A percentile compares a stretch with the other conserved stretches of the same genome.
These are phyloP conservation scores for Miniopterus natalensis DNA, from an alignment of 2,113 vertebrate genomes.

Conservation along the genomic window DNA sequence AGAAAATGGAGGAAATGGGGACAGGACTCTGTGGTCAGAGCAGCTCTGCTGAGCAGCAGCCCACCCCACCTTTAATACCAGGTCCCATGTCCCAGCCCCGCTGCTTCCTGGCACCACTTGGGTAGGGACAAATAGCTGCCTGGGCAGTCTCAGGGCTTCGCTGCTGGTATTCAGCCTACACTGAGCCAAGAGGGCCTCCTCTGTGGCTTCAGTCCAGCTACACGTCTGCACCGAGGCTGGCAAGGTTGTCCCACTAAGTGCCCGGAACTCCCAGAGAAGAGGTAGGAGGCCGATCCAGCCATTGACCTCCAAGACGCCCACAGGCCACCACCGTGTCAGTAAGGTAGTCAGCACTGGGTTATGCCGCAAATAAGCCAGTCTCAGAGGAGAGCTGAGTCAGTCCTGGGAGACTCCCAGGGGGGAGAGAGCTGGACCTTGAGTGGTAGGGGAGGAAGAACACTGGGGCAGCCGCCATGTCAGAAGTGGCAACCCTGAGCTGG, in stretches of 20 bases:
- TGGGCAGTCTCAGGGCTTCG: not conserved
- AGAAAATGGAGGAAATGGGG: not conserved
- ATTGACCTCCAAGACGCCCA: not conserved
- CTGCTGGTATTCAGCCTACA: not conserved
- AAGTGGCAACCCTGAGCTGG: not conserved
- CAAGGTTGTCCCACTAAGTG: not conserved
- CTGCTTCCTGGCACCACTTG: not conserved
- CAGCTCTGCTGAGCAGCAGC: not conserved
- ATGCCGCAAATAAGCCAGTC: not conserved
- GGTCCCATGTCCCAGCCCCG: not conserved
- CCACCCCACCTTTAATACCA: not conserved
- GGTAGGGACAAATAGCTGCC: not conserved
- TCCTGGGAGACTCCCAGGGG: not conserved
- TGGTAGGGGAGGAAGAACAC: not conserved
- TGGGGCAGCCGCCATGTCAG: not conserved
- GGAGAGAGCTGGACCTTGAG: not conserved
- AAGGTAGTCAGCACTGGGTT: not conserved
- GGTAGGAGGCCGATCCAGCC: not conserved
- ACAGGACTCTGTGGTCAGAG: not conserved
- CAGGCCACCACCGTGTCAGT: not conserved
- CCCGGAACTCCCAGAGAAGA: not conserved
- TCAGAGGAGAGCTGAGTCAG: not conserved
- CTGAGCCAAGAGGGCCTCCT: not conserved
- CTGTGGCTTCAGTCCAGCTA: not conserved
- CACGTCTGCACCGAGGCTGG: not conserved